Evolutionary conservation across 2,888 invertebrate genomes (phyloP).

Genomic region (Prenolepis imparis): DNA sequence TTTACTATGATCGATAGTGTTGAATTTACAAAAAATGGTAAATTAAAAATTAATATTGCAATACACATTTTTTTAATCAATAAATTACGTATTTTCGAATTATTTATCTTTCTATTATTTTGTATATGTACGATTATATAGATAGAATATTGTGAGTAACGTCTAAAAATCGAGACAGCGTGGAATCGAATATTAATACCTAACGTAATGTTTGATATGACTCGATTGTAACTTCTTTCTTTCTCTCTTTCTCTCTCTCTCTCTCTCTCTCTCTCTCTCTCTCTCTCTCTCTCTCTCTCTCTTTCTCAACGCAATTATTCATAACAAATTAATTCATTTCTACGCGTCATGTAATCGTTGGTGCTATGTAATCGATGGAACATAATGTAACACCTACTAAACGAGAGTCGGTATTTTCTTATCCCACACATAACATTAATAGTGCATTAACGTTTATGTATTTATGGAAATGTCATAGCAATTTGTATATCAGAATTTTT

Average conservation of each 20-base stretch:
- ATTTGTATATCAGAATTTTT: constrained; percentile 35
- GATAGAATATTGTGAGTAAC: not conserved
- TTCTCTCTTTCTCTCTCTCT: not conserved
- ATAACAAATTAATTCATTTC: constrained; percentile 30
- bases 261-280: not conserved
- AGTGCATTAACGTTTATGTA: constrained; percentile 27
- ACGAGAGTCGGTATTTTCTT: not conserved
- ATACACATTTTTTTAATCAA: not conserved
- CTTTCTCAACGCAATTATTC: constrained; percentile 8
- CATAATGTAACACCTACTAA: not conserved
- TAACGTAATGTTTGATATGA: constrained; percentile 3
- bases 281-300: not conserved
- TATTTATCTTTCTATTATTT: not conserved
- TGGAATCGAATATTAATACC: not conserved
- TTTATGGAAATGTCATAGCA: constrained; percentile 31
- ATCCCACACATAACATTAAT: not conserved
- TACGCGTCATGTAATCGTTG: constrained; percentile 13
- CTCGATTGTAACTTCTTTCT: not conserved
- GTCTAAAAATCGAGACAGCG: not conserved
- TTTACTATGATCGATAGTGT: not conserved
- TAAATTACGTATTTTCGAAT: not conserved
- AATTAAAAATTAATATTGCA: not conserved
- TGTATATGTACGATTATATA: not conserved
- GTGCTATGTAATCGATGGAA: constrained; percentile 12
- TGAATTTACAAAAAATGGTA: not conserved